These are phyloP conservation scores for Automeris io DNA, from an alignment of 2,888 invertebrate genomes.

Conservation along the genomic window DNA sequence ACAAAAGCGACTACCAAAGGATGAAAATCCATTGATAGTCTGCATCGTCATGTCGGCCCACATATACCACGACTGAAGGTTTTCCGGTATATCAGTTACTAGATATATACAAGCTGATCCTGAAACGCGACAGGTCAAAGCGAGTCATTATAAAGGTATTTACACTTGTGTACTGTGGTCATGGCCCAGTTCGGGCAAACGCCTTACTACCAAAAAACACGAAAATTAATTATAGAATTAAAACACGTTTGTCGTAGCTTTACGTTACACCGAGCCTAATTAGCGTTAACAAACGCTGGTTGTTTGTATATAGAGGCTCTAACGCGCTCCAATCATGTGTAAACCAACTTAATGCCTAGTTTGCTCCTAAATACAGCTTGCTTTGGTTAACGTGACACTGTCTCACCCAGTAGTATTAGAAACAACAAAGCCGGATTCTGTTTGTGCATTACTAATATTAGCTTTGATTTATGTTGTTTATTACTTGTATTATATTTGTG, in stretches of 20 bases:
- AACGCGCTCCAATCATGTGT: slow-evolving; percentile 38
- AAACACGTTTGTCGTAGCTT: background rate
- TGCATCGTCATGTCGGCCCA: no score
- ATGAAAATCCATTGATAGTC: no score
- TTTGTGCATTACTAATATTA: background rate
- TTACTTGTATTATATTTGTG: background rate
- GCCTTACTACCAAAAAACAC: no score
- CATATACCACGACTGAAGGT: no score
- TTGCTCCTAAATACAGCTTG: background rate
- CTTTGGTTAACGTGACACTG: slow-evolving; percentile 1
- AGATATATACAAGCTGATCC: no score
- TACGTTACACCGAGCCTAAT: slow-evolving; percentile 27
- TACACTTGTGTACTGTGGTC: no score
- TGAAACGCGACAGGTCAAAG: no score
- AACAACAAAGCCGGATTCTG: background rate
- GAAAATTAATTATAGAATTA: no score
- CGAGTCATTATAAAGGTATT: no score
- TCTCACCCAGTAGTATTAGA: background rate
- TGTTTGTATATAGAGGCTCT: slow-evolving; percentile 36
- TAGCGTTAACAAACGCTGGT: slow-evolving; percentile 44
- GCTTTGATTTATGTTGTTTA: background rate
- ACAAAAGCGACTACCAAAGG: no score
- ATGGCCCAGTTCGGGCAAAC: no score
- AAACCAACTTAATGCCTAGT: slow-evolving; percentile 19
- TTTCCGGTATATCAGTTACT: no score